phyloP scores from a whole-genome alignment of 2,888 invertebrate genomes.

The Odontomyia ornata region DNA sequence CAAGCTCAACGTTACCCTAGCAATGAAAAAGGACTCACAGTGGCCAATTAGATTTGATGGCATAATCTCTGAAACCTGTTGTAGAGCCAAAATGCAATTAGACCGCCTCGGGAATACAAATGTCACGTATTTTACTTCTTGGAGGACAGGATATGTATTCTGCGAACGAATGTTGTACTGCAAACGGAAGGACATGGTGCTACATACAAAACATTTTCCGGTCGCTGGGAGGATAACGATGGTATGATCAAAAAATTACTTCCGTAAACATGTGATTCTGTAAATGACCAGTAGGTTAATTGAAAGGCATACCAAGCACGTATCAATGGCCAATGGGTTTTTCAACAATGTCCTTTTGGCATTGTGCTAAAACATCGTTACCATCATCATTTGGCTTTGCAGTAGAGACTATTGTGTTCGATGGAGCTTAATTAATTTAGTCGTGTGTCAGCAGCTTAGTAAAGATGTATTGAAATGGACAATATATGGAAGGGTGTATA shows the following conservation, averaged over 20 bases:
- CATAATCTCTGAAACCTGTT: conserved; percentile 44
- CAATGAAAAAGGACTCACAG: conserved; percentile 7
- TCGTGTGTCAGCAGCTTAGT: conserved; percentile 16
- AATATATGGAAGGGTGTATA: neutral
- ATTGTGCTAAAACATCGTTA: conserved; percentile 30
- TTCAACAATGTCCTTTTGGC: conserved; percentile 1
- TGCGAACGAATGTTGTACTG: neutral
- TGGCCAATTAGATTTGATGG: conserved; percentile 46
- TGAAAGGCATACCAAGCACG: conserved; percentile 37
- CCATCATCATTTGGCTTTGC: neutral
- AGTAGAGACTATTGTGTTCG: conserved; percentile 1
- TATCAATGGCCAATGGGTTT: conserved; percentile 40
- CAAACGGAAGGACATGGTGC: conserved; percentile 6
- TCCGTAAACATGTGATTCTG: conserved; percentile 42
- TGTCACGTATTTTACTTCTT: conserved; percentile 45
- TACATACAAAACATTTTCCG: conserved; percentile 3
- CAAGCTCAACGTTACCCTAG: neutral
- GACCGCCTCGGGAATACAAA: conserved; percentile 45
- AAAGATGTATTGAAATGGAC: conserved; percentile 19
- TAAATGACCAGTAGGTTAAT: conserved; percentile 38
- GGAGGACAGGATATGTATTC: conserved; percentile 2
- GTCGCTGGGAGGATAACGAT: neutral
- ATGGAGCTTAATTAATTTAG: conserved; percentile 42
- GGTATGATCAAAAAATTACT: conserved; percentile 34
- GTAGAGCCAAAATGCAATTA: conserved; percentile 48